Percentiles rank a stretch among this genome's conserved stretches.
Evolutionary conservation across 2,113 vertebrate species (phyloP).

Genomic region (Pao palembangensis): DNA sequence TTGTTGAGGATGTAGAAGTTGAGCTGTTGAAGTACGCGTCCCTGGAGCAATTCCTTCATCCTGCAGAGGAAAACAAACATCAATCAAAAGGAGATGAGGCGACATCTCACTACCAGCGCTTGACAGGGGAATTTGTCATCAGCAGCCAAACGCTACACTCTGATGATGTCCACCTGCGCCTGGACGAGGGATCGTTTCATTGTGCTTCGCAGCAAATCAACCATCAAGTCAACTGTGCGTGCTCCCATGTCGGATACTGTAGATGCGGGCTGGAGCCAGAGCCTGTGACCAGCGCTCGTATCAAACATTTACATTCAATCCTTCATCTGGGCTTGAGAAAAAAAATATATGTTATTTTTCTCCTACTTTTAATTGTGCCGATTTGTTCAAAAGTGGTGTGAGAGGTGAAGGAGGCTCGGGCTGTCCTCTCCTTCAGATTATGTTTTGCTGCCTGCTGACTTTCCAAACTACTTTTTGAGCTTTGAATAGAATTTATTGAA

Average conservation of each 20-base stretch:
- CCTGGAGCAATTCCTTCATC: neutral
- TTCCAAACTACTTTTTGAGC: too few relatives aligned
- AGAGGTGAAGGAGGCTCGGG: too few relatives aligned
- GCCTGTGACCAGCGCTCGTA: too few relatives aligned
- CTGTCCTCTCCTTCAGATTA: too few relatives aligned
- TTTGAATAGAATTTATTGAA: too few relatives aligned
- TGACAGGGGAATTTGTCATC: conserved; percentile 26
- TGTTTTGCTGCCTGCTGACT: too few relatives aligned
- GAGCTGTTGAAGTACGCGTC: neutral
- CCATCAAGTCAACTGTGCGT: conserved; percentile 40
- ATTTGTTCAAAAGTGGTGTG: too few relatives aligned
- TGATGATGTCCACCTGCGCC: conserved; percentile 31
- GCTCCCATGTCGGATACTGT: conserved; percentile 15
- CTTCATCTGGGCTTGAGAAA: too few relatives aligned
- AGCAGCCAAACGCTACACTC: conserved; percentile 2
- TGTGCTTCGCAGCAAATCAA: conserved; percentile 34
- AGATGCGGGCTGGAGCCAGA: conserved; percentile 2
- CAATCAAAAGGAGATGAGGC: conserved; percentile 11
- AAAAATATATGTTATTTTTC: too few relatives aligned
- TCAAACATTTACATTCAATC: too few relatives aligned
- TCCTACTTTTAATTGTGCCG: too few relatives aligned
- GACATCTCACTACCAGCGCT: conserved; percentile 11
- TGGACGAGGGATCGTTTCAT: conserved; percentile 15
- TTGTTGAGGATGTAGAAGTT: too few relatives aligned
- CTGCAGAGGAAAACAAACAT: conserved; percentile 13